Evolutionary conservation across 2,888 invertebrate species (phyloP).

Genomic region (Norana najaformis): DNA sequence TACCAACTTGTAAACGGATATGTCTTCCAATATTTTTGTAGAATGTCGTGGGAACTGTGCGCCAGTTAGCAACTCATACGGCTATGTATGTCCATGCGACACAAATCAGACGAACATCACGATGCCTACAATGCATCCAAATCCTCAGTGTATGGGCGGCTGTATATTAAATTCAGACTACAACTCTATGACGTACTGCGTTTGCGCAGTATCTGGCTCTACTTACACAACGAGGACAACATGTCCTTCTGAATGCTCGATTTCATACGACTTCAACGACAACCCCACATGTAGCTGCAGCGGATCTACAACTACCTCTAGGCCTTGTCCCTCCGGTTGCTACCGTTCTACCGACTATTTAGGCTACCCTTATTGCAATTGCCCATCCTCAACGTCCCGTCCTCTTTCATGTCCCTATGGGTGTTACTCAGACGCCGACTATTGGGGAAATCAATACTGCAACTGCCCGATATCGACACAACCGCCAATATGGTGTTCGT

Average conservation of each 20-base stretch:
- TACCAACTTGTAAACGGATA: no score
- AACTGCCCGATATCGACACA: neutral
- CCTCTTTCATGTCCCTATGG: neutral
- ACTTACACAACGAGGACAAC: neutral
- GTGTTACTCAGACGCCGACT: neutral
- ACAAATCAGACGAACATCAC: no score
- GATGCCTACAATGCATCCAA: no score
- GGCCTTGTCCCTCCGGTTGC: neutral
- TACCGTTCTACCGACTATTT: neutral
- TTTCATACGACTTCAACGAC: neutral
- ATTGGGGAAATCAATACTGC: neutral
- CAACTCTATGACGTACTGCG: no score
- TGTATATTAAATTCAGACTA: no score
- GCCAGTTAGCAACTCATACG: no score
- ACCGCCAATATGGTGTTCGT: neutral
- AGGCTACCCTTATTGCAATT: neutral
- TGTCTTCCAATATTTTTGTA: no score
- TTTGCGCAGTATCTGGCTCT: neutral
- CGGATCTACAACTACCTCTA: neutral
- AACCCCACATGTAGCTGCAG: neutral
- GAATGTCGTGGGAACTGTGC: no score
- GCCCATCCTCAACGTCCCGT: neutral
- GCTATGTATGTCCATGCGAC: no score
- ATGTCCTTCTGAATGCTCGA: neutral
- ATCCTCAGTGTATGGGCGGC: no score